phyloP scores from a whole-genome alignment of 1,140 invertebrate genomes.

The Phymorhynchus buccinoides region DNA sequence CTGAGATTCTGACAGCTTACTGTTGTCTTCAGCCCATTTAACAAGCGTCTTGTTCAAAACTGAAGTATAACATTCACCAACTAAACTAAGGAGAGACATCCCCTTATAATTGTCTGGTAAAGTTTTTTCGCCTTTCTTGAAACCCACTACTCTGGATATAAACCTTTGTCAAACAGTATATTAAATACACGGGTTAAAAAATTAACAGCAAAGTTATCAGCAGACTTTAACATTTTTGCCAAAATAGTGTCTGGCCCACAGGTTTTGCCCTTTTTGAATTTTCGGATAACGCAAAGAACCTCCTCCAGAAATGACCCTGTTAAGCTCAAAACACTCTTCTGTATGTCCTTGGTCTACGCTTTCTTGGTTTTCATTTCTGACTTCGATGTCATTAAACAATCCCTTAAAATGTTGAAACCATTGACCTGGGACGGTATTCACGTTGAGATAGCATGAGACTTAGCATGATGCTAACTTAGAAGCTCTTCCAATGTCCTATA shows the following conservation, averaged over 20 bases:
- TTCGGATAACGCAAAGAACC: too few species aligned
- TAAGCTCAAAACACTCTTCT: too few species aligned
- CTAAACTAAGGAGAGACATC: slow-evolving; percentile 3
- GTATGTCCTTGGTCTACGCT: too few species aligned
- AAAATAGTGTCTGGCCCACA: background rate
- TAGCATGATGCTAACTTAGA: too few species aligned
- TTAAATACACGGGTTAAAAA: slow-evolving; percentile 8
- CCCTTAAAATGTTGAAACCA: too few species aligned
- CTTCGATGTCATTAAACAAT: too few species aligned
- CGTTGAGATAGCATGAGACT: too few species aligned
- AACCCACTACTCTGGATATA: slow-evolving; percentile 9
- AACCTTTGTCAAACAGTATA: slow-evolving; percentile 6
- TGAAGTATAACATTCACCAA: background rate
- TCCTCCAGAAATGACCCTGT: too few species aligned
- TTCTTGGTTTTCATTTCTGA: too few species aligned
- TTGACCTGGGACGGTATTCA: too few species aligned
- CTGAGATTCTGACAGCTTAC: background rate
- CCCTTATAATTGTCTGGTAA: slow-evolving; percentile 25
- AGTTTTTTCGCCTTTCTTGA: slow-evolving; percentile 27
- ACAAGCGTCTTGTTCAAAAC: background rate
- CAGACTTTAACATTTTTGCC: background rate
- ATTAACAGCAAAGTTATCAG: background rate
- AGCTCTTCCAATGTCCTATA: too few species aligned
- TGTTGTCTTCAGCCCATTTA: background rate
- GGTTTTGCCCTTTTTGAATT: background rate